A percentile compares a stretch with the other conserved stretches of the same genome.
phyloP scores from a whole-genome alignment of 2,888 invertebrate species.

The Drosophila acutilabella region DNA sequence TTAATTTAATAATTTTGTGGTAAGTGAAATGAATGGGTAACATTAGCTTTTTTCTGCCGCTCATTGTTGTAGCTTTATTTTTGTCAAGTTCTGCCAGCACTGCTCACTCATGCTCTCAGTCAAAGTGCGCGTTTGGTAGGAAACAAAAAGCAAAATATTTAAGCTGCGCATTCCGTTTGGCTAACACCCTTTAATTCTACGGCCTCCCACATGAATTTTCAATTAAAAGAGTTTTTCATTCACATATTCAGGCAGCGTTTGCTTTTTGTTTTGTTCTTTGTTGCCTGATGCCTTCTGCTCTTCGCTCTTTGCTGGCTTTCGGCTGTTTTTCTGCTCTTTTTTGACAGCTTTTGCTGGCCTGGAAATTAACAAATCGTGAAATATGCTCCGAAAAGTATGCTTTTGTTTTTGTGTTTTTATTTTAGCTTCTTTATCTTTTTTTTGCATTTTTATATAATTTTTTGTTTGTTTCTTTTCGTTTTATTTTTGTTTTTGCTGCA shows the following conservation, averaged over 20 bases:
- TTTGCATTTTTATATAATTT: slow-evolving; percentile 1
- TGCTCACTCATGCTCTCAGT: slow-evolving; percentile 12
- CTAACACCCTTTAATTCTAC: slow-evolving; percentile 1
- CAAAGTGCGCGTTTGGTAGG: slow-evolving; percentile 25
- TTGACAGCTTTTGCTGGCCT: slow-evolving; percentile 49
- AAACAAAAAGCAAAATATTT: slow-evolving; percentile 65
- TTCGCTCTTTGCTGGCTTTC: too few species aligned
- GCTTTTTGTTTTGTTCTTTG: slow-evolving; percentile 27
- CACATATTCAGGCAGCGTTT: slow-evolving; percentile 28
- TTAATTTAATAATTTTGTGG: too few species aligned
- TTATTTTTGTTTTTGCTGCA: not conserved
- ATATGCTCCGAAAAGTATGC: slow-evolving; percentile 70
- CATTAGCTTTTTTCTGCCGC: too few species aligned
- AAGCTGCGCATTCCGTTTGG: slow-evolving; percentile 52
- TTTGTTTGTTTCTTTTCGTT: not conserved
- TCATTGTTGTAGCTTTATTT: too few species aligned
- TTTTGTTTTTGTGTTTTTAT: slow-evolving; percentile 28
- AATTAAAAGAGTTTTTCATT: slow-evolving; percentile 64
- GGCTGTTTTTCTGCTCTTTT: slow-evolving; percentile 4
- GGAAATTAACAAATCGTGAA: slow-evolving; percentile 71
- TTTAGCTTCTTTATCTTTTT: slow-evolving; percentile 3
- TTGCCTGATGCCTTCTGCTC: not conserved
- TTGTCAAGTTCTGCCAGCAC: too few species aligned
- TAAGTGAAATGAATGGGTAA: too few species aligned
- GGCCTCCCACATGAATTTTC: slow-evolving; percentile 66